Conservation (phyloP, 2,888 invertebrate genomes). For the Nemoura dubitans region DNA sequence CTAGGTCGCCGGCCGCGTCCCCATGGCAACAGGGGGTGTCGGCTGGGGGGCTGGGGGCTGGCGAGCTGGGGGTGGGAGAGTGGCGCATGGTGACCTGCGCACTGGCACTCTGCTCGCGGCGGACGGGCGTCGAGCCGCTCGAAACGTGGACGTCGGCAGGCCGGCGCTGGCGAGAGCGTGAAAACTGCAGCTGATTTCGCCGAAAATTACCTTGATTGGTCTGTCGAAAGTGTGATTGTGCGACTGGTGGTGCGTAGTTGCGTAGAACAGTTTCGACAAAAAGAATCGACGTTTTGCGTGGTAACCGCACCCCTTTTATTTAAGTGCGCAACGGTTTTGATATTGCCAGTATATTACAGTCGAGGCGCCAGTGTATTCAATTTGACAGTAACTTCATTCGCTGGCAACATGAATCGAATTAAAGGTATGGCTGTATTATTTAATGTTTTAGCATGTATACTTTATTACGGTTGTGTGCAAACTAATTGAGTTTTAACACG, state of each 20-base stretch:
- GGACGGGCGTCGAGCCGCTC: conserved; percentile 1
- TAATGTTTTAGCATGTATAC: conserved; percentile 20
- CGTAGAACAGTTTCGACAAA: background rate
- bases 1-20: conserved; percentile 20
- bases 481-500: conserved; percentile 23
- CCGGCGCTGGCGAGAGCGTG: background rate
- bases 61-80: background rate
- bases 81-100: conserved; percentile 16
- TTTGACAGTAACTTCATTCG: background rate
- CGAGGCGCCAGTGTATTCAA: conserved; percentile 10
- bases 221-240: conserved; percentile 13
- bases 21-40: conserved; percentile 35
- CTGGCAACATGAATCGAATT: conserved; percentile 3
- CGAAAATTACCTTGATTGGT: background rate
- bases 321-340: background rate
- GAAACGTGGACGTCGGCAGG: conserved; percentile 25
- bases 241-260: background rate
- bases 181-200: conserved; percentile 8
- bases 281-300: background rate
- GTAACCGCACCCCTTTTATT: conserved; percentile 7
- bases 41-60: too few species aligned
- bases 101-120: background rate
- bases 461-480: background rate
- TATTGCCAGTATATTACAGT: background rate
- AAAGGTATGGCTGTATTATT: conserved; percentile 14